Evolutionary conservation across 1,140 invertebrate genomes (phyloP).

Genomic region (Caenorhabditis briggsae): DNA sequence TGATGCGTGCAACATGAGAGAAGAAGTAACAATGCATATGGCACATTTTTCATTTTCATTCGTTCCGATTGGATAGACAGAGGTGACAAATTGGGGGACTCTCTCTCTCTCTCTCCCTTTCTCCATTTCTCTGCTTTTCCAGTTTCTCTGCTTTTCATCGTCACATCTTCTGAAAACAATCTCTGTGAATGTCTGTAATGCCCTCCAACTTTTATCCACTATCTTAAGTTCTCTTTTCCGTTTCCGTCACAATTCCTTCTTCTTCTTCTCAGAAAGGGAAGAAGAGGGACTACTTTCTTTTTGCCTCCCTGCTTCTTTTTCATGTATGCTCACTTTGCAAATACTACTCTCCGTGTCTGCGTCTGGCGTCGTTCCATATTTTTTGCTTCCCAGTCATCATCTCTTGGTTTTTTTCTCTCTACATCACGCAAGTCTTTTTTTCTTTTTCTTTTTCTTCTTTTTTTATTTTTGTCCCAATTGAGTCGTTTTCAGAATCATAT

Average conservation of each 20-base stretch:
- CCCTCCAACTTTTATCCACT: constrained; percentile 28
- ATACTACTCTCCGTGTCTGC: constrained; percentile 35
- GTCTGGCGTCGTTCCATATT: not conserved
- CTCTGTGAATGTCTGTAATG: not conserved
- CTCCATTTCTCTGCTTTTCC: not conserved
- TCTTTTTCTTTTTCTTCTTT: not conserved
- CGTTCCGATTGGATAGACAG: constrained; percentile 43
- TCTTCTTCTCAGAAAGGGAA: constrained; percentile 2
- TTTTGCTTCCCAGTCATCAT: constrained; percentile 2
- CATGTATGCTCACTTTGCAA: constrained; percentile 43
- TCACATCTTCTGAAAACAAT: constrained; percentile 34
- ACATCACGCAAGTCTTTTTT: not conserved
- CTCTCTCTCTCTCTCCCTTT: constrained; percentile 5
- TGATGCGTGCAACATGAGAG: not conserved
- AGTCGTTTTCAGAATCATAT: not conserved
- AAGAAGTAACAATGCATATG: not conserved
- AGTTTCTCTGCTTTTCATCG: not conserved
- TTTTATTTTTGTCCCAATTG: not conserved
- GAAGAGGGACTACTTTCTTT: constrained; percentile 28
- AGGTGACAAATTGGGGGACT: constrained; percentile 43
- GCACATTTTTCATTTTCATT: constrained; percentile 20
- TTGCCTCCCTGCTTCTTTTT: constrained; percentile 5
- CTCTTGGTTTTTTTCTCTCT: not conserved
- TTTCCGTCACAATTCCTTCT: not conserved
- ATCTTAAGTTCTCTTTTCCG: not conserved